These are phyloP conservation scores for Sturnus vulgaris DNA, from an alignment of 2,113 vertebrate genomes.

Conservation along the genomic window DNA sequence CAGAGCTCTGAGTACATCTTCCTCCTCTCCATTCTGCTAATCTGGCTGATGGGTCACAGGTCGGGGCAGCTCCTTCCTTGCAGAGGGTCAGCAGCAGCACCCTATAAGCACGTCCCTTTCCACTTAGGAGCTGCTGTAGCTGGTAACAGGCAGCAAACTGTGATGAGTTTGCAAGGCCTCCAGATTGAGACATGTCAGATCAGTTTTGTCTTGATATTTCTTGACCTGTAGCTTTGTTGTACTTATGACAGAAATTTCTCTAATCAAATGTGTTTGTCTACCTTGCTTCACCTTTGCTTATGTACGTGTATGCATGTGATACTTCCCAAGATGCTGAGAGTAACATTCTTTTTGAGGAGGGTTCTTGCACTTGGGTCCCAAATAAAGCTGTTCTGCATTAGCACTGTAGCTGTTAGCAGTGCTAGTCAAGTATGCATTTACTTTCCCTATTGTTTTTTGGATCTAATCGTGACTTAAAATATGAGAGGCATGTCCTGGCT, in stretches of 20 bases:
- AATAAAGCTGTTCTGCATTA: not conserved
- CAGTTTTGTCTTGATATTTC: not conserved
- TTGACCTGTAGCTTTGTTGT: not conserved
- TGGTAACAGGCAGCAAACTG: not conserved
- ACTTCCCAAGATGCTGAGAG: not conserved
- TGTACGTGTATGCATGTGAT: fast-evolving
- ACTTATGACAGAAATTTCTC: not conserved
- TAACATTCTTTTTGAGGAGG: not conserved
- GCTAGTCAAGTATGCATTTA: fast-evolving
- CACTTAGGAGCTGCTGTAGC: not conserved
- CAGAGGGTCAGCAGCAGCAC: not conserved
- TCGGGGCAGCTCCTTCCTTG: not conserved
- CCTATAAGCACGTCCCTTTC: not conserved
- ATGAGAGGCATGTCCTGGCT: not conserved
- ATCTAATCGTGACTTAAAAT: not conserved
- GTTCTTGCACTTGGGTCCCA: not conserved
- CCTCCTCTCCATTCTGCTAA: not conserved
- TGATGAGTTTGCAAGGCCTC: not conserved
- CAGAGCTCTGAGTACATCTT: not conserved
- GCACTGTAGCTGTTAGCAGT: not conserved
- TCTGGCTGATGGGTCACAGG: not conserved
- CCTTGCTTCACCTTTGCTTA: not conserved
- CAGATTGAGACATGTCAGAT: not conserved
- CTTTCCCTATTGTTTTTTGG: not conserved
- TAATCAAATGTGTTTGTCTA: not conserved